Percentiles rank a stretch among this genome's conserved stretches.
Conservation (phyloP, 2,888 invertebrate genomes). For the Odontomyia ornata region DNA sequence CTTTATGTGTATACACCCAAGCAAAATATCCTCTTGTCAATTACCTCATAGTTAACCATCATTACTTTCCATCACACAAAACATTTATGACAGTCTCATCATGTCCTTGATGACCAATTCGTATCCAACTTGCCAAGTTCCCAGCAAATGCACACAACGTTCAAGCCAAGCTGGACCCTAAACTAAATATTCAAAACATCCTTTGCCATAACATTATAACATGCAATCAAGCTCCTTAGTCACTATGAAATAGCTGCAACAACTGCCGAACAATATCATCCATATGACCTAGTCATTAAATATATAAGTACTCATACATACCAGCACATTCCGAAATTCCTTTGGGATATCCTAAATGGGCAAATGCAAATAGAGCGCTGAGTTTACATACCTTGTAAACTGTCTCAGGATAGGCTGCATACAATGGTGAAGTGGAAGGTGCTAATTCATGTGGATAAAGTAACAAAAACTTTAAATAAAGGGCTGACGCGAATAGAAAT, state of each 20-base stretch:
- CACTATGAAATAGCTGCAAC: constrained; percentile 2
- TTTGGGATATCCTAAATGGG: constrained; percentile 21
- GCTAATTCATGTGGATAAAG: constrained; percentile 36
- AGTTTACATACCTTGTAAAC: constrained; percentile 26
- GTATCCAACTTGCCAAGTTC: not conserved
- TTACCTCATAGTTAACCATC: too few relatives aligned
- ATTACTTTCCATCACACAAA: too few relatives aligned
- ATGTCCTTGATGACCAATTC: not conserved
- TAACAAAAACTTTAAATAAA: constrained; percentile 34
- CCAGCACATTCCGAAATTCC: not conserved
- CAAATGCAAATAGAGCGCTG: constrained; percentile 25
- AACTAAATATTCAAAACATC: not conserved
- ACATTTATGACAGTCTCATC: too few relatives aligned
- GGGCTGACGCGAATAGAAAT: constrained; percentile 1
- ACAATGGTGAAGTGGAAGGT: constrained; percentile 16
- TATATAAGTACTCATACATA: too few relatives aligned
- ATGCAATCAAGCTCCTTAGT: not conserved
- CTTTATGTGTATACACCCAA: too few relatives aligned
- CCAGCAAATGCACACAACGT: too few relatives aligned
- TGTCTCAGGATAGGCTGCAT: constrained; percentile 9
- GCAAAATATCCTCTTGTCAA: too few relatives aligned
- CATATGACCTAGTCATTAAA: constrained; percentile 14
- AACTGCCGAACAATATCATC: constrained; percentile 20
- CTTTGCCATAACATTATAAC: not conserved
- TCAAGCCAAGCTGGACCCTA: not conserved